Percentiles rank a stretch among this genome's conserved stretches.
Evolutionary conservation across 35 echinoderm and acorn worm species (phyloP).

Genomic region (Strongylocentrotus purpuratus): DNA sequence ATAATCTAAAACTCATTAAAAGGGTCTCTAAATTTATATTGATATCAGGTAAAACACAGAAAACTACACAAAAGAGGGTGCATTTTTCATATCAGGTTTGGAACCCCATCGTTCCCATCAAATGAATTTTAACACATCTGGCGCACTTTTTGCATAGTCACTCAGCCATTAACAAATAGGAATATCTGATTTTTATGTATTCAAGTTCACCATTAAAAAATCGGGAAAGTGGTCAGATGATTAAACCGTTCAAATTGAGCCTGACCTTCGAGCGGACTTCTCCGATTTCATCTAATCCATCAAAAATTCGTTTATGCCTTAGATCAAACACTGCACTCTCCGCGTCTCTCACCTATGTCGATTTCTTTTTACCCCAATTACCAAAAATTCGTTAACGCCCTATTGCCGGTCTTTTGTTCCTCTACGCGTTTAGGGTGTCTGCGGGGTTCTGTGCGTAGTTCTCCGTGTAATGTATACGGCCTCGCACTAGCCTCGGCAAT

Average conservation of each 20-base stretch:
- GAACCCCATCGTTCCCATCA: neutral
- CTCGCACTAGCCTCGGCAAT: neutral
- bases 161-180: slow-evolving; percentile 10
- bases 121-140: slow-evolving; percentile 4
- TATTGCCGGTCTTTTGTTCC: neutral
- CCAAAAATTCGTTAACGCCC: slow-evolving; percentile 45
- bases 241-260: slow-evolving; percentile 13
- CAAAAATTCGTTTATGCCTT: slow-evolving; percentile 33
- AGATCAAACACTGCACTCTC: neutral
- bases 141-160: neutral
- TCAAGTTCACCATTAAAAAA: neutral
- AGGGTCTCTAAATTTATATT: neutral
- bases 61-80: neutral
- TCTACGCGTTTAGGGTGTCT: neutral
- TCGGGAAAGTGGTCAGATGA: neutral
- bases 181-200: neutral
- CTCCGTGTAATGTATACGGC: slow-evolving; percentile 31
- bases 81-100: neutral
- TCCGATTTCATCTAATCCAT: slow-evolving; percentile 33
- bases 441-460: neutral
- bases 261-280: slow-evolving; percentile 19
- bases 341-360: slow-evolving; percentile 6
- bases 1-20: neutral
- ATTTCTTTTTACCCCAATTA: slow-evolving; percentile 16
- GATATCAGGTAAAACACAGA: neutral